phyloP scores from a whole-genome alignment of 2,888 invertebrate genomes.

The Hyles lineata region DNA sequence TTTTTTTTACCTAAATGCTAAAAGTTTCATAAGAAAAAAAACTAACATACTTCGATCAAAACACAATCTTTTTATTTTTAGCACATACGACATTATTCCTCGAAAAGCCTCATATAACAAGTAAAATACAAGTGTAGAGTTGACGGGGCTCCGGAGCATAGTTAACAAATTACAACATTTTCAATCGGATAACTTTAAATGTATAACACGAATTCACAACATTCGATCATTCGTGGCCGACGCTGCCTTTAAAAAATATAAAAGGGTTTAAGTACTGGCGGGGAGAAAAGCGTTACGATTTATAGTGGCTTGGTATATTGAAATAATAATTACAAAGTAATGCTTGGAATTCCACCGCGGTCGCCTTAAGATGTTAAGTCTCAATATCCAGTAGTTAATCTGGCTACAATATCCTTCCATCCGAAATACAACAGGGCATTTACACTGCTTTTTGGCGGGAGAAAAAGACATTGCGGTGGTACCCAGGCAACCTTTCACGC shows the following conservation, averaged over 20 bases:
- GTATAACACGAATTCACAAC: slow-evolving; percentile 70
- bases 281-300: slow-evolving; percentile 48
- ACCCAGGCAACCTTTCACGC: too few relatives aligned
- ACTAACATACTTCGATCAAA: too few relatives aligned
- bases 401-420: too few relatives aligned
- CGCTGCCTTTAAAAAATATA: slow-evolving; percentile 75
- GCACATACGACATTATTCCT: neutral
- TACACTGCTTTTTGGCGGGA: too few relatives aligned
- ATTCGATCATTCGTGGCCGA: slow-evolving; percentile 75
- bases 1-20: too few relatives aligned
- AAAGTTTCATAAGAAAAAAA: too few relatives aligned
- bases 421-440: too few relatives aligned
- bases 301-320: slow-evolving; percentile 32
- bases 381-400: too few relatives aligned
- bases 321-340: too few relatives aligned
- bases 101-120: neutral
- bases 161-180: slow-evolving; percentile 78
- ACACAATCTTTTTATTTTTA: neutral
- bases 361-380: too few relatives aligned
- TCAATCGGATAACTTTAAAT: slow-evolving; percentile 74
- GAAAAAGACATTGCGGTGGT: too few relatives aligned
- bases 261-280: slow-evolving; percentile 71
- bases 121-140: slow-evolving; percentile 23
- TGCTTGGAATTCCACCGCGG: too few relatives aligned
- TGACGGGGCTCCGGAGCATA: slow-evolving; percentile 46